Evolutionary conservation across 1,140 invertebrate species (phyloP), one percentile per base, ranked within the genome.

Genomic region (Drosophila nigromelanica): DNA sequence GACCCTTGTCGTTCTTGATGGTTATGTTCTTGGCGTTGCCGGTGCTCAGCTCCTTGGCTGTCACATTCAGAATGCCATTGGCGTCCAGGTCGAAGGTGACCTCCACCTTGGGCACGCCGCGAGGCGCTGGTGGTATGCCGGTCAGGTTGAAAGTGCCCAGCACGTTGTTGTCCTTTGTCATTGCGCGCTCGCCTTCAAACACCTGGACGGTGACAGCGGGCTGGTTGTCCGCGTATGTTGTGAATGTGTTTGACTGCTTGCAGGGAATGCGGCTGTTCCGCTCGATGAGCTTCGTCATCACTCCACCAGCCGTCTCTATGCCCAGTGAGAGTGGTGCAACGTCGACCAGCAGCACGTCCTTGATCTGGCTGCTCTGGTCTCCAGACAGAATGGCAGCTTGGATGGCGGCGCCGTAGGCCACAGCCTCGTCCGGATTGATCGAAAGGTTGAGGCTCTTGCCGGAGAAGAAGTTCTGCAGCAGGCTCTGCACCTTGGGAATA

Each of bases 1-100:
- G 93, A 18, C 96, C 95, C 85, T 97, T 97, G 90, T 97, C 96
- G 86, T 97, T 97, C 21, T 95, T 96, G 67, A 97, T 97, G 14
- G 95, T 96, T 76, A 97, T 97, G 79, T 97, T 96, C 93, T 94
- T 58, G 91, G 93, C 37, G 93, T 92, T 93, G 4, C 93, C 93
- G 0, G 93, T 93, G 30, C 92, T 92, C 51, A 89, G 92, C 63
- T 94, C 94, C 61, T 92, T 93, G 64, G 94, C 94, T 0, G 94
- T 93, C 92, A 94, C 94, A 0, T 94, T 94, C 1, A 94, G 64
- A 51, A 94, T 94, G 33, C 94, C 94, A 74, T 95, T 94, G 2
- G 93, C 94, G 71, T 94, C 94, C 47, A 94, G 67, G 67, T 94
- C 93, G 78, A 94, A 95, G 43, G 92, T 93, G 1, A 96, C 94